Evolutionary conservation across 2,888 invertebrate genomes (phyloP).

Genomic region (Melipona bicolor): DNA sequence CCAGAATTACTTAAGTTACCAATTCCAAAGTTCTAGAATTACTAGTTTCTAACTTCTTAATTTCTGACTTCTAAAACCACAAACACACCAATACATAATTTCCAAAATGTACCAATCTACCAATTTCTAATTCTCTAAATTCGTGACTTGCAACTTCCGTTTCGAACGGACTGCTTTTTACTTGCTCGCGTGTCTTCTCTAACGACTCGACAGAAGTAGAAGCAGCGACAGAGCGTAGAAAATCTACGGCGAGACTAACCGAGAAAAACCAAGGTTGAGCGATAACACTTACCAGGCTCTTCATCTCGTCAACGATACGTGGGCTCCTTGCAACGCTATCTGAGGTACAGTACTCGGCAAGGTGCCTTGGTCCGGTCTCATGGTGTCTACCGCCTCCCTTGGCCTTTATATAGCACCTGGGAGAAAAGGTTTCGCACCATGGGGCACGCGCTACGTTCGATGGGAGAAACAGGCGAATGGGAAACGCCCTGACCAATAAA

Average conservation of each 20-base stretch:
- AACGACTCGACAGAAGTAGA: background rate
- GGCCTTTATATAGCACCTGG: constrained; percentile 73
- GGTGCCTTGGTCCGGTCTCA: constrained; percentile 71
- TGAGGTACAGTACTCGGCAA: constrained; percentile 77
- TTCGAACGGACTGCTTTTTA: too few species aligned
- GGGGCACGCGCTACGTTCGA: constrained; percentile 52
- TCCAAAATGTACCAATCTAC: too few species aligned
- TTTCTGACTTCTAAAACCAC: too few species aligned
- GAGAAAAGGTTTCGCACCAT: constrained; percentile 65
- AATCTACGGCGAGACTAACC: background rate
- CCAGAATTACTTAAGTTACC: too few species aligned
- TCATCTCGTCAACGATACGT: constrained; percentile 66
- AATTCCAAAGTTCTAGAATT: too few species aligned
- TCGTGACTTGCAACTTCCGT: too few species aligned
- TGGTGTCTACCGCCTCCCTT: constrained; percentile 52
- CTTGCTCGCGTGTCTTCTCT: background rate
- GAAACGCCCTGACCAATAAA: constrained; percentile 74
- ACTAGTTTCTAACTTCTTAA: too few species aligned
- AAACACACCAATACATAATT: too few species aligned
- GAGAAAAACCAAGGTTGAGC: background rate
- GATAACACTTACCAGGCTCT: constrained; percentile 72
- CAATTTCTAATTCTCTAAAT: too few species aligned
- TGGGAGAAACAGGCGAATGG: constrained; percentile 46
- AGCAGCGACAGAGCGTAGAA: background rate
- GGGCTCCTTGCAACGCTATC: constrained; percentile 74